Conservation (phyloP, 2,113 vertebrate genomes). For the Pseudopodoces humilis region DNA sequence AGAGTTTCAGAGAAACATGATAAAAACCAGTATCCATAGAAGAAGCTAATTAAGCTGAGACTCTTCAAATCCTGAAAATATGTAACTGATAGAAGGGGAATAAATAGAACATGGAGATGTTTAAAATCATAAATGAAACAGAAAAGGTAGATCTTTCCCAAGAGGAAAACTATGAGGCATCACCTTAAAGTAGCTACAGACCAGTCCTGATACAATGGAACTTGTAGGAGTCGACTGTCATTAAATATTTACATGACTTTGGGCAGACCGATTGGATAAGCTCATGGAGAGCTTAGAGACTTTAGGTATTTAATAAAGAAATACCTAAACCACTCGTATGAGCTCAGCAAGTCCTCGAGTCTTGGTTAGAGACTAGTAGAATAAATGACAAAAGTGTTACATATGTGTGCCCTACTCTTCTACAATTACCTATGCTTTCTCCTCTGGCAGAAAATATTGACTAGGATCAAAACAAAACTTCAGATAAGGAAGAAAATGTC, state of each 20-base stretch:
- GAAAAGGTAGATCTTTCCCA: not conserved
- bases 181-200: not conserved
- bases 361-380: not conserved
- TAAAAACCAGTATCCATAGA: not conserved
- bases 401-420: not conserved
- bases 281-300: not conserved
- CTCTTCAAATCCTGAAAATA: not conserved
- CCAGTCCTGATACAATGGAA: not conserved
- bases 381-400: not conserved
- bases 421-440: not conserved
- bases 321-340: not conserved
- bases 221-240: not conserved
- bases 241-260: not conserved
- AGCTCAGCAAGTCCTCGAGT: not conserved
- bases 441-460: not conserved
- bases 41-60: not conserved
- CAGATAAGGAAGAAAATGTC: not conserved
- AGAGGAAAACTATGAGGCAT: rapidly evolving
- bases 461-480: not conserved
- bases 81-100: not conserved
- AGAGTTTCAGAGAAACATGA: not conserved
- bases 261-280: not conserved
- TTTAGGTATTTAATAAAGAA: not conserved
- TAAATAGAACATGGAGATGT: not conserved
- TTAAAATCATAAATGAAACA: not conserved